These are phyloP conservation scores for Aelia acuminata DNA, from an alignment of 2,888 invertebrate species.

Conservation along the genomic window DNA sequence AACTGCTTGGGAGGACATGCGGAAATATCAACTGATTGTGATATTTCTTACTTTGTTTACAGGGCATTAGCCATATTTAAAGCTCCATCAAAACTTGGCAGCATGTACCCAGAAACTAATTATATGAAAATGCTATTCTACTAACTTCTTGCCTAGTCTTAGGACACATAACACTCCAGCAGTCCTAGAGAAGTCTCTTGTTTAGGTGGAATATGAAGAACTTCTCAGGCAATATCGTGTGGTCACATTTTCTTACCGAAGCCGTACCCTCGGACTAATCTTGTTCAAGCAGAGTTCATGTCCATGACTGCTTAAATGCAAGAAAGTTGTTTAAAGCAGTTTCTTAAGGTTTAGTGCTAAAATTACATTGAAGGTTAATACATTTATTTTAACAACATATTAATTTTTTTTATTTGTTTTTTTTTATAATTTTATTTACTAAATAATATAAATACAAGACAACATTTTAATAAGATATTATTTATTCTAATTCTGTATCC, in stretches of 20 bases:
- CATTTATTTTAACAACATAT: too few relatives aligned
- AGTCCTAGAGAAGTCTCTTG: neutral
- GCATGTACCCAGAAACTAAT: neutral
- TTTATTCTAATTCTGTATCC: too few relatives aligned
- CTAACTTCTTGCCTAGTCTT: neutral
- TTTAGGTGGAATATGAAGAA: neutral
- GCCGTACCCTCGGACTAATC: neutral
- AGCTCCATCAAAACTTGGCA: neutral
- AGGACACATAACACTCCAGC: neutral
- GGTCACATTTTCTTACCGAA: neutral
- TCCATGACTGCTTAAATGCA: neutral
- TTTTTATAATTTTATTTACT: too few relatives aligned
- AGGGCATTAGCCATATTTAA: neutral
- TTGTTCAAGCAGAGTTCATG: neutral
- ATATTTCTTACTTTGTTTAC: too few relatives aligned
- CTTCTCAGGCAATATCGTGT: neutral
- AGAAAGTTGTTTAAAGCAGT: neutral
- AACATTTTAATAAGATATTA: too few relatives aligned
- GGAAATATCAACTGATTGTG: too few relatives aligned
- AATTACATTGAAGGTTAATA: too few relatives aligned
- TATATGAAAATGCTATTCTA: neutral
- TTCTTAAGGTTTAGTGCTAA: too few relatives aligned
- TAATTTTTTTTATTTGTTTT: too few relatives aligned
- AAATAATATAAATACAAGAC: too few relatives aligned
- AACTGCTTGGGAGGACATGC: too few relatives aligned